phyloP scores from a whole-genome alignment of 2,797 vertebrate species.

The Aphelocoma californica region DNA sequence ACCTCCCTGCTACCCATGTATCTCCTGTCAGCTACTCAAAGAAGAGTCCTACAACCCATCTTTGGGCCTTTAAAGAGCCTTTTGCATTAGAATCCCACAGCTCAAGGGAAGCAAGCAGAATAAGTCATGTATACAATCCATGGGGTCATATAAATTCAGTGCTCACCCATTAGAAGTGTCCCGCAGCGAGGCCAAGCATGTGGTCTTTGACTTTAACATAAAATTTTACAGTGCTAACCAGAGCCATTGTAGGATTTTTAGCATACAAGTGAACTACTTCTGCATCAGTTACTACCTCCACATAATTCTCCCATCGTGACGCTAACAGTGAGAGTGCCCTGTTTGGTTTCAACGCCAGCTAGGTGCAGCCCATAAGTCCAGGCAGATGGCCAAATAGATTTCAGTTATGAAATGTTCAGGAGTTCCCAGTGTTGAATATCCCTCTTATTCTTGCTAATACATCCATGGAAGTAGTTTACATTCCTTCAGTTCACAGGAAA shows the following conservation, averaged over 20 bases:
- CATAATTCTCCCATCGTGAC: background rate
- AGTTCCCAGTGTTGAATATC: background rate
- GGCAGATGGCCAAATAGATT: conserved; percentile 57
- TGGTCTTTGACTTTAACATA: background rate
- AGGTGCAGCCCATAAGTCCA: conserved; percentile 6
- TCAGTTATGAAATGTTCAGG: conserved; percentile 19
- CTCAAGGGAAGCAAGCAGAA: background rate
- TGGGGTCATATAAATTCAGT: background rate
- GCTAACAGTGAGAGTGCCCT: conserved; percentile 30
- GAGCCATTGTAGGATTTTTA: background rate
- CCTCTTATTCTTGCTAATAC: background rate
- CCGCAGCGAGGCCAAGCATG: fast-evolving
- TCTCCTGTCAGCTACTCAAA: background rate
- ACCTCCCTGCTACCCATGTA: background rate
- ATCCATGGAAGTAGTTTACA: background rate
- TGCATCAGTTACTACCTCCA: background rate
- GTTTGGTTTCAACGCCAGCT: background rate
- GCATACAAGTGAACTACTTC: background rate
- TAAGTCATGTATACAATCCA: background rate
- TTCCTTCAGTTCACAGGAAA: background rate
- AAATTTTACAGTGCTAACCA: background rate
- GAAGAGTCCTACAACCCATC: background rate
- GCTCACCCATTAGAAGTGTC: background rate
- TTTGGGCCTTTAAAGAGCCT: background rate
- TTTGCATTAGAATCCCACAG: background rate